These are phyloP conservation scores for Pammene aurita DNA, from an alignment of 2,888 invertebrate genomes.

Conservation along the genomic window DNA sequence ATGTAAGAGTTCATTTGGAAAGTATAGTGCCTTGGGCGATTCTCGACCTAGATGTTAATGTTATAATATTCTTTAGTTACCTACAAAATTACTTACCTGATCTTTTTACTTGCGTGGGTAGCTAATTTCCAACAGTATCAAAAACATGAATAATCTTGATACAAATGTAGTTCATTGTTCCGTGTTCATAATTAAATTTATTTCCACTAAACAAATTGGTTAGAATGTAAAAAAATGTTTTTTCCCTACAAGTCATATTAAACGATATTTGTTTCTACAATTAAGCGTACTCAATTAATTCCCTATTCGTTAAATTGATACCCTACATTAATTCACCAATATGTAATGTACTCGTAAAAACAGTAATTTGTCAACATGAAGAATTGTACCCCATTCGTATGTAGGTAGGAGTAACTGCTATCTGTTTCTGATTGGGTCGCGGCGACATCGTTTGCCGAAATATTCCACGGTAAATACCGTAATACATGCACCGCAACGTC, in stretches of 20 bases:
- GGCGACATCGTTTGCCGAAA: conserved; percentile 55
- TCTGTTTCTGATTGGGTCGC: conserved; percentile 57
- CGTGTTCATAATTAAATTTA: too few relatives aligned
- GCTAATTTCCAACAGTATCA: too few relatives aligned
- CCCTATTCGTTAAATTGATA: not conserved
- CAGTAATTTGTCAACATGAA: conserved; percentile 1
- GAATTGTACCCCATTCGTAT: not conserved
- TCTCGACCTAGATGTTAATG: too few relatives aligned
- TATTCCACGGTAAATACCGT: conserved; percentile 51
- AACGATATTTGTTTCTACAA: not conserved
- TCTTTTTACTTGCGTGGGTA: too few relatives aligned
- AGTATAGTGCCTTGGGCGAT: too few relatives aligned
- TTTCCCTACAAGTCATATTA: not conserved
- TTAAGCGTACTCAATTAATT: not conserved
- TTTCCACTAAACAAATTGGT: too few relatives aligned
- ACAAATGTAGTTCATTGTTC: too few relatives aligned
- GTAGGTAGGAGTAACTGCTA: conserved; percentile 46
- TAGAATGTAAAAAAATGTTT: too few relatives aligned
- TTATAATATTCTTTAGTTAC: too few relatives aligned
- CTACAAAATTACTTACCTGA: too few relatives aligned
- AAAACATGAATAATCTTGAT: too few relatives aligned
- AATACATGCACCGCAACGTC: conserved; percentile 51
- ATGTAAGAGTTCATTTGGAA: not conserved
- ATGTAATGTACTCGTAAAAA: not conserved
- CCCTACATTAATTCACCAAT: not conserved